Percentiles rank a stretch among this genome's conserved stretches.
phyloP scores from a whole-genome alignment of 2,888 invertebrate genomes.

The Entomobrya proxima region DNA sequence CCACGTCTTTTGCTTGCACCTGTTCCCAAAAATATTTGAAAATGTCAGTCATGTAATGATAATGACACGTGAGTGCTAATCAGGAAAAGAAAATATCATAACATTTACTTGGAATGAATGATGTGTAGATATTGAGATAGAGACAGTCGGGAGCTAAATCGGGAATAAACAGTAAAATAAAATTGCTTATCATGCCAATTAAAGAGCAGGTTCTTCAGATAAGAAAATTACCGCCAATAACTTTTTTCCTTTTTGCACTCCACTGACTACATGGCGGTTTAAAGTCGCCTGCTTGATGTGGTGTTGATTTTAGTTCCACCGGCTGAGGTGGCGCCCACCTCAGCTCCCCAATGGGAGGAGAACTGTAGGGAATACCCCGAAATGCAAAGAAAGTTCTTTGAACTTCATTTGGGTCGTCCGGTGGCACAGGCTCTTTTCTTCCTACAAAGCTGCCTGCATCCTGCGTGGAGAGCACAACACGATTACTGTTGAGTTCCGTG shows the following conservation, averaged over 20 bases:
- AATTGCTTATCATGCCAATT: too few species aligned
- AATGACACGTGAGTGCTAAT: too few species aligned
- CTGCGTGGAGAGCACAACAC: slow-evolving; percentile 58
- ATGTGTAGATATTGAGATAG: slow-evolving; percentile 72
- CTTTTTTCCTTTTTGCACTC: slow-evolving; percentile 64
- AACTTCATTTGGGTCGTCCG: slow-evolving; percentile 64
- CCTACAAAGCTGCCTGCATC: slow-evolving; percentile 73
- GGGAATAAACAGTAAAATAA: too few species aligned
- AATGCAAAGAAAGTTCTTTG: slow-evolving; percentile 67
- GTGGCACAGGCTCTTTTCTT: slow-evolving; percentile 44
- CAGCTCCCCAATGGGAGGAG: slow-evolving; percentile 60
- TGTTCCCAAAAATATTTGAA: slow-evolving; percentile 23
- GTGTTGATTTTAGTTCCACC: slow-evolving; percentile 58
- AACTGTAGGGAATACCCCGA: slow-evolving; percentile 71
- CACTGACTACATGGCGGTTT: slow-evolving; percentile 73
- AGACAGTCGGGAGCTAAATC: slow-evolving; percentile 72
- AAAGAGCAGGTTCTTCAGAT: too few species aligned
- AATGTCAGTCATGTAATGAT: too few species aligned
- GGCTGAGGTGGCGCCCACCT: slow-evolving; percentile 66
- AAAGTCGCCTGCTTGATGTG: slow-evolving; percentile 70
- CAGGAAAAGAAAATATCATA: not conserved
- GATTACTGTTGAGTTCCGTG: slow-evolving; percentile 50
- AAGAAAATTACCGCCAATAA: too few species aligned
- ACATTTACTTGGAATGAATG: slow-evolving; percentile 72
- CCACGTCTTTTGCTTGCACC: slow-evolving; percentile 20